These are phyloP conservation scores for Xiphophorus maculatus DNA, from an alignment of 2,113 vertebrate genomes.

Conservation along the genomic window DNA sequence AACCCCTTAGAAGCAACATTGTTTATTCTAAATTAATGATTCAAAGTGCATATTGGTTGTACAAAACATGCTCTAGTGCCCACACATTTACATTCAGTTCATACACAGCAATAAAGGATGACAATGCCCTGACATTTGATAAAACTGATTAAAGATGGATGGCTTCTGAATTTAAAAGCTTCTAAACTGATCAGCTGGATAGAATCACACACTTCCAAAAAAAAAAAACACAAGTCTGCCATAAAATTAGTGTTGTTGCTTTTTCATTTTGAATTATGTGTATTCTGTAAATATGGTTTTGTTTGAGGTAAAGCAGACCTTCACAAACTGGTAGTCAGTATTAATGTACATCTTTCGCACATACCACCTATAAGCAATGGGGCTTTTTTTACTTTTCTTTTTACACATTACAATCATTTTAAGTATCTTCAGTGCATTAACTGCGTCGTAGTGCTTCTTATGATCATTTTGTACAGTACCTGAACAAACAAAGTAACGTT, in stretches of 20 bases:
- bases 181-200: not conserved
- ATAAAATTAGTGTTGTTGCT: not conserved
- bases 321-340: not conserved
- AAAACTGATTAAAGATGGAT: slow-evolving; percentile 1
- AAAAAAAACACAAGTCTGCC: too few relatives aligned
- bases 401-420: not conserved
- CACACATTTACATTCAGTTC: slow-evolving; percentile 17
- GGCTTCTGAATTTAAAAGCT: not conserved
- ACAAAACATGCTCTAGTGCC: slow-evolving; percentile 17
- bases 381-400: not conserved
- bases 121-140: too few relatives aligned
- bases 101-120: not conserved
- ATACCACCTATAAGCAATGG: not conserved
- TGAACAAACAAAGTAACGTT: not conserved
- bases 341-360: not conserved
- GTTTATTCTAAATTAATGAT: slow-evolving; percentile 57
- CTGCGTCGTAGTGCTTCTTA: not conserved
- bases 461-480: not conserved
- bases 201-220: too few relatives aligned
- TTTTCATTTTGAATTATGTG: not conserved
- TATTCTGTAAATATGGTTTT: not conserved
- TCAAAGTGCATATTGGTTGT: slow-evolving; percentile 41
- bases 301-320: not conserved
- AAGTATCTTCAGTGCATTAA: not conserved
- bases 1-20: slow-evolving; percentile 2